A percentile compares a stretch with the other conserved stretches of the same genome.
phyloP scores from a whole-genome alignment of 2,797 vertebrate species.

The Gallinago stenura region DNA sequence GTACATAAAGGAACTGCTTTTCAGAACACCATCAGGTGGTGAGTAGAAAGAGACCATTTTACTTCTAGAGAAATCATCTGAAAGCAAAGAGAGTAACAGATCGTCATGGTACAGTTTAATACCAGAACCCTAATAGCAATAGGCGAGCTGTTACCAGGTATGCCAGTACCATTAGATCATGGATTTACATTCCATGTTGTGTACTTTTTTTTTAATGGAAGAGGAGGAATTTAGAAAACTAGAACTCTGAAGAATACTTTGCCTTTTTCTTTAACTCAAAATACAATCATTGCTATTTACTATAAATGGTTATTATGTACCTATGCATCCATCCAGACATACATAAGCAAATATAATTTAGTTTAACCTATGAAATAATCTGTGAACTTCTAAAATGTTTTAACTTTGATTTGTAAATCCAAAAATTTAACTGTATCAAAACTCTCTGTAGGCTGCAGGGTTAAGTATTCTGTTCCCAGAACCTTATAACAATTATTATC shows the following conservation, averaged over 20 bases:
- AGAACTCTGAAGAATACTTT: neutral
- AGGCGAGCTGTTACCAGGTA: neutral
- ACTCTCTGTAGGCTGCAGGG: neutral
- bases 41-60: neutral
- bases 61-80: neutral
- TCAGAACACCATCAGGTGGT: neutral
- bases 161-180: neutral
- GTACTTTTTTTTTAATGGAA: neutral
- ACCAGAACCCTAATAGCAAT: neutral
- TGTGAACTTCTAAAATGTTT: neutral
- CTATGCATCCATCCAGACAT: neutral
- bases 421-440: neutral
- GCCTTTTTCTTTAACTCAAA: neutral
- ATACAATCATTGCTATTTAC: neutral
- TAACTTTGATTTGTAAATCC: neutral
- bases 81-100: neutral
- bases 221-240: neutral
- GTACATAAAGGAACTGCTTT: neutral
- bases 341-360: neutral
- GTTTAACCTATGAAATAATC: neutral
- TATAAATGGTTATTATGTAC: neutral
- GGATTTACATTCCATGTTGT: rapidly evolving
- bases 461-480: neutral
- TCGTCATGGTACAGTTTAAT: neutral
- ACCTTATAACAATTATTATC: neutral